Conservation (phyloP, 2,888 invertebrate genomes). For the Stictocephala bisonia region DNA sequence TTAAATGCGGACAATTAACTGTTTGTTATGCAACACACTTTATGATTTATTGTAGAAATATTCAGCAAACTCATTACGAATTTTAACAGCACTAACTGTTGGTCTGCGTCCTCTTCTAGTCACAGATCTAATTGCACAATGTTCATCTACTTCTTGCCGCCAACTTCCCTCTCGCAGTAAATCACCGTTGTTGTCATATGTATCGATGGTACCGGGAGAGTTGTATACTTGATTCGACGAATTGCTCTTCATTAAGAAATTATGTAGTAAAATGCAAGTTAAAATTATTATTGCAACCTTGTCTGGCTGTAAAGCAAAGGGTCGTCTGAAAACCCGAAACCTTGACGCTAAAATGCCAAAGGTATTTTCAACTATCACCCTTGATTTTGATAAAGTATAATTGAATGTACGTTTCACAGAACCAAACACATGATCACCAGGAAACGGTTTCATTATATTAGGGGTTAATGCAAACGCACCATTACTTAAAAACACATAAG, state of each 20-base stretch:
- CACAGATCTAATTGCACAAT: conserved; percentile 29
- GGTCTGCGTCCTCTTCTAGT: conserved; percentile 33
- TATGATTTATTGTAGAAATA: conserved; percentile 22
- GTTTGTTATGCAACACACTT: no score
- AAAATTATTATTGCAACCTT: conserved; percentile 42
- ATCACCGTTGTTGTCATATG: conserved; percentile 46
- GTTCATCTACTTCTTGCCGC: conserved; percentile 29
- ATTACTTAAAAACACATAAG: conserved; percentile 53
- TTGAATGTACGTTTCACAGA: conserved; percentile 54
- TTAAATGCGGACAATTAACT: no score
- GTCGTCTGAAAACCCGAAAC: conserved; percentile 51
- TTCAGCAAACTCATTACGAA: conserved; percentile 36
- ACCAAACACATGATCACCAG: conserved; percentile 47
- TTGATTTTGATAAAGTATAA: conserved; percentile 49
- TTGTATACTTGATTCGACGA: conserved; percentile 48
- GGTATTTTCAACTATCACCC: conserved; percentile 55
- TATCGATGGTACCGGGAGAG: conserved; percentile 55
- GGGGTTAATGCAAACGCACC: conserved; percentile 43
- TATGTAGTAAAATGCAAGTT: conserved; percentile 50
- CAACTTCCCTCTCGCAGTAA: conserved; percentile 36
- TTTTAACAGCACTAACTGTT: conserved; percentile 20
- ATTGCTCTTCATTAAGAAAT: conserved; percentile 48
- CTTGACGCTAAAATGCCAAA: conserved; percentile 49
- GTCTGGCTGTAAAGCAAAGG: conserved; percentile 43
- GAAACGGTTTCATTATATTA: conserved; percentile 55